Percentiles rank a stretch among this genome's conserved stretches.
Conservation (phyloP, 2,113 vertebrate species). For the Nestor notabilis region DNA sequence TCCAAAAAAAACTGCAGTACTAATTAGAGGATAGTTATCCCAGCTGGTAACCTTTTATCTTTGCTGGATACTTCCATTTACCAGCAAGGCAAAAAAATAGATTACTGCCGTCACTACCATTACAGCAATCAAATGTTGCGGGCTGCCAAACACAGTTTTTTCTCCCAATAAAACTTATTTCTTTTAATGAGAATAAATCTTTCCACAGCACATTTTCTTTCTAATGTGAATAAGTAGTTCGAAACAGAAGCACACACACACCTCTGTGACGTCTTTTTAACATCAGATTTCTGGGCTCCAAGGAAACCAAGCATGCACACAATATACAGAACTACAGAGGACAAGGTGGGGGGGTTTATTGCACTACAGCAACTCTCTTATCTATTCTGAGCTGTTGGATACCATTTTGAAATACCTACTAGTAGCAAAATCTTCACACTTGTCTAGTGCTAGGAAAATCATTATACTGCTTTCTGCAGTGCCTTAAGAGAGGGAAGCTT, state of each 20-base stretch:
- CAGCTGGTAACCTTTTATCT: conserved; percentile 79
- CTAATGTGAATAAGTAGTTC: conserved; percentile 31
- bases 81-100: conserved; percentile 66
- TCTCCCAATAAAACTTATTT: conserved; percentile 50
- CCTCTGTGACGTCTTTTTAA: conserved; percentile 6
- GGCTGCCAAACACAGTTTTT: conserved; percentile 46
- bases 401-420: neutral
- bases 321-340: neutral
- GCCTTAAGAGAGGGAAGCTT: neutral
- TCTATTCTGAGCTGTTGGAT: neutral
- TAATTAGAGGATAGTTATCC: conserved; percentile 79
- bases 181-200: conserved; percentile 48
- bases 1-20: conserved; percentile 26
- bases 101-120: conserved; percentile 50
- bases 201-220: conserved; percentile 62
- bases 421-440: neutral
- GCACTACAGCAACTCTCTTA: neutral
- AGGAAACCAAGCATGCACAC: conserved; percentile 27
- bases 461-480: neutral
- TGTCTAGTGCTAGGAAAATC: neutral
- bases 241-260: conserved; percentile 22
- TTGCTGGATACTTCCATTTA: conserved; percentile 75
- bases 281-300: conserved; percentile 29
- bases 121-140: conserved; percentile 64
- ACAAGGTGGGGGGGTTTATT: neutral